A percentile compares a stretch with the other conserved stretches of the same genome.
Evolutionary conservation across 2,797 vertebrate species (phyloP).

Genomic region (Microctenopoma stevenorrisi): DNA sequence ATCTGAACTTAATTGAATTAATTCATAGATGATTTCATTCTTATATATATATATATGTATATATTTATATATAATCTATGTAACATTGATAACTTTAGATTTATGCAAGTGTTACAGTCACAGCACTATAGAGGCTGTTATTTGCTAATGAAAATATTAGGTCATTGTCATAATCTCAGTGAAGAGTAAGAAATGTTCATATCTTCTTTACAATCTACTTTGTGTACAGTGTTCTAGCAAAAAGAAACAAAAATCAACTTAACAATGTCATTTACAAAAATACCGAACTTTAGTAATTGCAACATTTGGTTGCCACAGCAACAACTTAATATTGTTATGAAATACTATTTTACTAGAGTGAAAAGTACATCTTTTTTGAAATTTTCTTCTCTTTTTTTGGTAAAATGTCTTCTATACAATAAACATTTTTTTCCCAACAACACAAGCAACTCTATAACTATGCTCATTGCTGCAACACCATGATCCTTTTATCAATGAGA

Average conservation of each 20-base stretch:
- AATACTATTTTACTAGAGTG: constrained; percentile 86
- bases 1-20: constrained; percentile 61
- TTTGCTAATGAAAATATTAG: constrained; percentile 84
- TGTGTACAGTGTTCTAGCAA: constrained; percentile 80
- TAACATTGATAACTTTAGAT: constrained; percentile 77
- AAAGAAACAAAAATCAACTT: constrained; percentile 69
- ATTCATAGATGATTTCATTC: constrained; percentile 76
- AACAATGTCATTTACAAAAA: constrained; percentile 88
- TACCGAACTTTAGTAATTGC: constrained; percentile 86
- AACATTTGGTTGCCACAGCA: constrained; percentile 86
- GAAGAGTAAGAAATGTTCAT: constrained; percentile 76
- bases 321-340: constrained; percentile 89
- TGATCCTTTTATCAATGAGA: constrained; percentile 70
- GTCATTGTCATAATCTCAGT: constrained; percentile 77
- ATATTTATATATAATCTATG: constrained; percentile 76
- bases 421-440: constrained; percentile 80
- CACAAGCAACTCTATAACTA: constrained; percentile 82
- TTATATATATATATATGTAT: constrained; percentile 64
- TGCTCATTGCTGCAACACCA: constrained; percentile 73
- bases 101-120: constrained; percentile 76
- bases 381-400: constrained; percentile 76
- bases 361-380: constrained; percentile 84
- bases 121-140: constrained; percentile 75
- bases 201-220: constrained; percentile 81
- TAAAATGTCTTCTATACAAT: constrained; percentile 87